Percentiles rank a stretch among this genome's conserved stretches.
Evolutionary conservation across 2,888 invertebrate species (phyloP).

Genomic region (Himalopsyche anomala): DNA sequence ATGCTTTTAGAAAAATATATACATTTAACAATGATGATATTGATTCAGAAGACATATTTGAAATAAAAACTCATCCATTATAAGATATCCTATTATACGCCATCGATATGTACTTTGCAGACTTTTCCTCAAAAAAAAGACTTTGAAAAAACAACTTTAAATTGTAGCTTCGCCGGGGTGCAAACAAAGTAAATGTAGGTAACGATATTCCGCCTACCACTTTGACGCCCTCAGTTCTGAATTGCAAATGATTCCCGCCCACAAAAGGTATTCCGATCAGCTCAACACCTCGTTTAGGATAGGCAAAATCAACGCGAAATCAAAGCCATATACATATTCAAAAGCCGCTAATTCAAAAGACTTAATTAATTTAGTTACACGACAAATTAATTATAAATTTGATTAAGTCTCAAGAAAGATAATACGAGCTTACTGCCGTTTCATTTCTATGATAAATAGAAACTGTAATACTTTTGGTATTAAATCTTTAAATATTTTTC

Average conservation of each 20-base stretch:
- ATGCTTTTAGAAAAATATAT: background rate
- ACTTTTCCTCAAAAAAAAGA: background rate
- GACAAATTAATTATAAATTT: constrained; percentile 21
- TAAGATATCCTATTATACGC: background rate
- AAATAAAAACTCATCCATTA: background rate
- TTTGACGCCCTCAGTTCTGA: constrained; percentile 27
- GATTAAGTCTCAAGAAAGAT: constrained; percentile 4
- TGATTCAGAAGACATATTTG: background rate
- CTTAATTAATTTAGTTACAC: constrained; percentile 13
- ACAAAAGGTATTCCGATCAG: background rate
- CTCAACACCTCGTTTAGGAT: constrained; percentile 22
- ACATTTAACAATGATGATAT: background rate
- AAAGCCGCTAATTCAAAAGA: constrained; percentile 15
- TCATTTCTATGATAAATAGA: background rate
- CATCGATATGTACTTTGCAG: background rate
- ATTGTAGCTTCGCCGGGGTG: background rate
- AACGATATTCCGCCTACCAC: constrained; percentile 21
- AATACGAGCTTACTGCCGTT: background rate
- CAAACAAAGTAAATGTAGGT: background rate
- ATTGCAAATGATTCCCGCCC: constrained; percentile 15
- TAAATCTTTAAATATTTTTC: too few species aligned
- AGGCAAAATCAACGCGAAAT: background rate
- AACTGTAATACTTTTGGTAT: too few species aligned
- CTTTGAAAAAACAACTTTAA: background rate
- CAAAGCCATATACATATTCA: background rate